Base-by-base conservation (phyloP, 2,888 invertebrate species). In the Eustalomyia histrio region DNA sequence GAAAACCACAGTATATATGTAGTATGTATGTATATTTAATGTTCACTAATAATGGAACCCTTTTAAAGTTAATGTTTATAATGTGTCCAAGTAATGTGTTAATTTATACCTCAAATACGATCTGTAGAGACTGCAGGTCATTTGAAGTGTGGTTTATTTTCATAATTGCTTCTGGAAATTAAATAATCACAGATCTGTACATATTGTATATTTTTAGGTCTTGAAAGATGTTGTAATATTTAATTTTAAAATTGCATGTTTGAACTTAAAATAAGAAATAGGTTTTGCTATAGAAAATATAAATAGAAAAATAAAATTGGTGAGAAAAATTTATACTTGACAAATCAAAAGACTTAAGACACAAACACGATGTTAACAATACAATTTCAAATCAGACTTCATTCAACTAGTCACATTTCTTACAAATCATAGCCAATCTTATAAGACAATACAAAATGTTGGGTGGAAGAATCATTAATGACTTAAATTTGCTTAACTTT, bases 281-380 rank as follows among this genome's bases (percentile, higher is more conserved):
- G 16, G 57, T 33, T 16, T 9, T 33, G 53, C 43, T 47, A 33
- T 16, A 58, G 57, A 33, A n/a, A 47, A 58, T 29, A 29, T 7
- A 58, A 29, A 29, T 16, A 58, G 21, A 21, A 53, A 53, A 21
- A 53, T 53, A 18, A 24, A 55, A 33, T 1, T 43, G 1, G n/a
- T 47, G 43, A 47, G 43, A 47, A 47, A 47, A 47, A 47, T n/a
- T 47, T 6, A 47, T n/a, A 24, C 60, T 57, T 50, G 67, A 60
- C 47, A 73, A 55, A 74, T 76, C 65, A 65, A 80, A 80, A 80
- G 63, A 80, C 58, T 76, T 72, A n/a, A 80, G 69, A 69, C 64
- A 78, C 74, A 74, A 55, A 57, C 73, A 74, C 21, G 14, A 33
- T 63, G 17, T 33, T 35, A 60, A 17, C 50, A 33, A 50, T 8